Evolutionary conservation across 2,888 invertebrate genomes (phyloP).

Genomic region (Drosophila putrida): DNA sequence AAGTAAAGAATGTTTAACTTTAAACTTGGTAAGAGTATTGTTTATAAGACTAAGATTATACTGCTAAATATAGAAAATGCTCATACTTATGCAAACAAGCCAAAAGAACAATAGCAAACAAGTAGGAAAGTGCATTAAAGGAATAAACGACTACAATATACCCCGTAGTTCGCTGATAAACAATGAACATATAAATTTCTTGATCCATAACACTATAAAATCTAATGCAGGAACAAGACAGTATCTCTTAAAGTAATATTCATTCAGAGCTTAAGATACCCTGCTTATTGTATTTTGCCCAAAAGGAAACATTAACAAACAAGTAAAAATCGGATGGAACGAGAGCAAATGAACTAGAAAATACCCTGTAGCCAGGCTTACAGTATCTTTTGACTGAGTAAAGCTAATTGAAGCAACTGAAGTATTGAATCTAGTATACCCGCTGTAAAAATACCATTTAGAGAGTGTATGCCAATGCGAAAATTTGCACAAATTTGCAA

Average conservation of each 20-base stretch:
- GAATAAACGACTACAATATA: neutral
- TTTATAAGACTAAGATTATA: neutral
- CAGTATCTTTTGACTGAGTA: neutral
- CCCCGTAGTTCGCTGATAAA: neutral
- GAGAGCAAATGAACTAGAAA: too few species aligned
- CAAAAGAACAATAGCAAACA: neutral
- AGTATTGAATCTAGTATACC: neutral
- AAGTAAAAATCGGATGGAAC: too few species aligned
- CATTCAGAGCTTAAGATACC: too few species aligned
- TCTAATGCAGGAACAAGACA: too few species aligned
- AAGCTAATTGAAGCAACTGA: neutral
- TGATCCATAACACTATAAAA: too few species aligned
- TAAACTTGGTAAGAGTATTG: neutral
- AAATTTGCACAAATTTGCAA: conserved; percentile 54
- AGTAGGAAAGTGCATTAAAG: neutral
- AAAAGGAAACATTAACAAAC: too few species aligned
- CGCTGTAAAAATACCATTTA: neutral
- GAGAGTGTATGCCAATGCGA: conserved; percentile 8
- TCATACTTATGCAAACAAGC: conserved; percentile 17
- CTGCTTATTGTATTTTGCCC: too few species aligned
- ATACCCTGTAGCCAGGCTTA: neutral
- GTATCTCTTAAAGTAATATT: too few species aligned
- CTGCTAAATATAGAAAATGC: conserved; percentile 30
- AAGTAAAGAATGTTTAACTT: conserved; percentile 1
- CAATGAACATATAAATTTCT: too few species aligned